phyloP scores from a whole-genome alignment of 2,797 vertebrate species.

The Sebastes kiyomatsui region DNA sequence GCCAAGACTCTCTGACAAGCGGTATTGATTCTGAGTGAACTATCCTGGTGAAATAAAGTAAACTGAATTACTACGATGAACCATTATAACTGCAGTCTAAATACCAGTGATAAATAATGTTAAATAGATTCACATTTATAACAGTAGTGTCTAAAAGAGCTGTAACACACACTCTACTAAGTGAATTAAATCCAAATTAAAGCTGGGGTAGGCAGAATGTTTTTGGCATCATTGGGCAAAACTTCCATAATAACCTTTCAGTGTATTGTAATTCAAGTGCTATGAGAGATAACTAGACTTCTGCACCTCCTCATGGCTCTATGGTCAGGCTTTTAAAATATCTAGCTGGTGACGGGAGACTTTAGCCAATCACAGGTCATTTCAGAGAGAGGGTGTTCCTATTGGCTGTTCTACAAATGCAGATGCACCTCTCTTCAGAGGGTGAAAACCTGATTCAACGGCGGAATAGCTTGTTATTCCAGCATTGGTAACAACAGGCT shows the following conservation, averaged over 20 bases:
- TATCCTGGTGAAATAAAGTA: not conserved
- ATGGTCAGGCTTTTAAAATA: too few species aligned
- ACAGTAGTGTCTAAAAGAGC: not conserved
- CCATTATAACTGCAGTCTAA: not conserved
- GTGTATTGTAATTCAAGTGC: not conserved
- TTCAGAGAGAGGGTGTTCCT: not conserved
- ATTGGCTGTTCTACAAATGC: not conserved
- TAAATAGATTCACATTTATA: not conserved
- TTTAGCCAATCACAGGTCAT: not conserved
- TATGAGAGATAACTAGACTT: too few species aligned
- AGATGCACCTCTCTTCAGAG: not conserved
- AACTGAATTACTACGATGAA: not conserved
- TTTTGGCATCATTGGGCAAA: not conserved
- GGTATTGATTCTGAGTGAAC: not conserved
- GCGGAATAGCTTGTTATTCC: not conserved
- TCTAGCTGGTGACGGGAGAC: too few species aligned
- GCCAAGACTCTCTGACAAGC: not conserved
- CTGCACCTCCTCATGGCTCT: too few species aligned
- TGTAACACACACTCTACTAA: not conserved
- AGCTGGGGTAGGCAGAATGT: not conserved
- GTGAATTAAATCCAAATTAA: not conserved
- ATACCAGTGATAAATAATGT: not conserved
- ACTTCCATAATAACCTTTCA: not conserved
- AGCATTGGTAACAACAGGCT: not conserved
- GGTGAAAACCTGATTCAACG: not conserved